Evolutionary conservation across 1,140 invertebrate species (phyloP).

Genomic region (Bombus superbus): DNA sequence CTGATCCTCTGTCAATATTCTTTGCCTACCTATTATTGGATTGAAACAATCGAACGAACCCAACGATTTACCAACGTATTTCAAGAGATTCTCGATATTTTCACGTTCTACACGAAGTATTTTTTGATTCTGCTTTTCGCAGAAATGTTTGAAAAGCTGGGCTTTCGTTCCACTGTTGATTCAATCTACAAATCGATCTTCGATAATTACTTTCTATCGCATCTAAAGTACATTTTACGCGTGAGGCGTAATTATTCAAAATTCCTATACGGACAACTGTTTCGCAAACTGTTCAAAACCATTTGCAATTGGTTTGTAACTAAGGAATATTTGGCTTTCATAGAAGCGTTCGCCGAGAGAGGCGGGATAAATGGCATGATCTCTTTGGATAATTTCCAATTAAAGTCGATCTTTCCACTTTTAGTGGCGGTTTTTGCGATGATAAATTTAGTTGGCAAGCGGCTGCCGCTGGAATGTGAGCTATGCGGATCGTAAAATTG

Average conservation of each 20-base stretch:
- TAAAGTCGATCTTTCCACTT: not conserved
- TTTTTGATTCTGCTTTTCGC: not conserved
- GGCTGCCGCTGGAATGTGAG: not conserved
- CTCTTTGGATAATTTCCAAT: slow-evolving; percentile 14
- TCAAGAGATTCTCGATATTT: not conserved
- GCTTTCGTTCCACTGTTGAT: not conserved
- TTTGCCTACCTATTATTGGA: no score
- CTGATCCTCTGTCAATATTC: no score
- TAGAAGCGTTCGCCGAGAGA: no score
- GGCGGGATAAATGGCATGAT: not conserved
- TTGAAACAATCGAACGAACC: no score
- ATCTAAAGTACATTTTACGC: no score
- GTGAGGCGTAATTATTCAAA: no score
- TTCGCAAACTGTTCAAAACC: no score
- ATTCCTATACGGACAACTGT: no score
- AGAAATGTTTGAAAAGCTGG: not conserved
- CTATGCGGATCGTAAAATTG: slow-evolving; percentile 31
- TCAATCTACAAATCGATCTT: not conserved
- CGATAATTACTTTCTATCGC: not conserved
- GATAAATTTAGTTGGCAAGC: slow-evolving; percentile 19
- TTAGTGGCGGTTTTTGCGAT: not conserved
- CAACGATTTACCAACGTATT: no score
- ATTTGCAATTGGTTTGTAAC: no score
- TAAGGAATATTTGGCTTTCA: no score
- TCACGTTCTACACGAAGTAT: not conserved